Conservation (phyloP, 2,888 invertebrate species). For the Chaetogeoica ovagalla region DNA sequence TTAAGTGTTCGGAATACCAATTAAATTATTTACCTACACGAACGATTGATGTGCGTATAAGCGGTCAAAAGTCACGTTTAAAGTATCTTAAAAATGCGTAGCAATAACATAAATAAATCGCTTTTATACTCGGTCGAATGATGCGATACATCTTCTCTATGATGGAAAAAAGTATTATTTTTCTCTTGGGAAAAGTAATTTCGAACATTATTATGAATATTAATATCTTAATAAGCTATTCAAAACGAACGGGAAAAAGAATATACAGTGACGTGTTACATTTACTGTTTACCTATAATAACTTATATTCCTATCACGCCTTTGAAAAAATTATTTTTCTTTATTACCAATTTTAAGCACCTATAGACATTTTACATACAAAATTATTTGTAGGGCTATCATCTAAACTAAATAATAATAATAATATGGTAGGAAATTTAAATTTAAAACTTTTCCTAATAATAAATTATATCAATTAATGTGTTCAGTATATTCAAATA, state of each 20-base stretch:
- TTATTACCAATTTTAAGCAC: too few species aligned
- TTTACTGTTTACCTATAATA: too few species aligned
- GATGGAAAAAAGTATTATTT: neutral
- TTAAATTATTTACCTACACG: neutral
- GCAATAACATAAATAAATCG: slow-evolving; percentile 22
- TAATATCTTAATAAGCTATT: slow-evolving; percentile 13
- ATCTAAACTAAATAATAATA: too few species aligned
- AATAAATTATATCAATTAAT: too few species aligned
- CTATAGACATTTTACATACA: too few species aligned
- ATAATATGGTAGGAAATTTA: too few species aligned
- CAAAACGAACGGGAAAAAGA: neutral
- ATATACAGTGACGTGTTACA: neutral
- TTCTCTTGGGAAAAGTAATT: slow-evolving; percentile 21
- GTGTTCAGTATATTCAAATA: too few species aligned
- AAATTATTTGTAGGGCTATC: too few species aligned
- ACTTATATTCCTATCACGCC: too few species aligned
- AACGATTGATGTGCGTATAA: neutral
- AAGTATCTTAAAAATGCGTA: neutral
- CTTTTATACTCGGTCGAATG: slow-evolving; percentile 23
- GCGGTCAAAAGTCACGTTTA: neutral
- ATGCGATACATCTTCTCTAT: slow-evolving; percentile 11
- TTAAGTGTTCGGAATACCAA: neutral
- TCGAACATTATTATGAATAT: neutral
- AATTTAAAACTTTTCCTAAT: too few species aligned
- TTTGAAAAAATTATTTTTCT: too few species aligned